Base-by-base conservation (phyloP, 2,888 invertebrate genomes). In the Horisme vitalbata region DNA sequence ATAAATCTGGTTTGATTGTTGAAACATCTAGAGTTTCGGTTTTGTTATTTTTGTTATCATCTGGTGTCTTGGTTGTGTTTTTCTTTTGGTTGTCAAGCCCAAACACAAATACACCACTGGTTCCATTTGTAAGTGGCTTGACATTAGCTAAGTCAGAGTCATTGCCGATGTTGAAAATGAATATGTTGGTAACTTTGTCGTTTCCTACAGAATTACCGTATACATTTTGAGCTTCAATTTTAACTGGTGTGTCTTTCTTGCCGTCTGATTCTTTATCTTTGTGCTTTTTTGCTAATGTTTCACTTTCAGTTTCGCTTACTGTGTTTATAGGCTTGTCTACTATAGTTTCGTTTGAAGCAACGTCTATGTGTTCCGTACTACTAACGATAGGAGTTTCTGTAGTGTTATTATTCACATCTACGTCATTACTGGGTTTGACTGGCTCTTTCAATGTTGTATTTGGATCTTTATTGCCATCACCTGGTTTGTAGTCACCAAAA, bases 141-240 rank as follows among this genome's bases (percentile, higher is more conserved):
- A 68, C 41, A n/a, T 59, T 47, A 8, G 59, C 55, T n/a, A 68
- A 45, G 2, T 59, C 54, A 3, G 58, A 24, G 9, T 63, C 50
- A 11, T 65, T 53, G 3, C 57, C 62, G 2, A 69, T 63, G 41
- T 75, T 68, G 31, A 81, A 80, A 26, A 83, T 64, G 34, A 70
- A 84, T 23, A 83, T 60, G 27, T 84, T 83, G 0, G 78, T 81
- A 0, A 81, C 75, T 51, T 80, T 70, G 0, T 68, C 74, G 11
- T 68, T 76, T 0, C 69, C 74, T 8, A 75, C 53, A 1, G 75
- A 58, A 21, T 72, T 79, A 0, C 77, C 79, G 13, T 68, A 76
- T 3, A 79, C 39, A 4, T 65, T 71, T 6, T 65, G 43, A 1
- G 75, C 64, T 36, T 54, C 54, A 1, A 73, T 53, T 32, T 63